A percentile compares a stretch with the other conserved stretches of the same genome.
phyloP scores from a whole-genome alignment of 2,797 vertebrate species.

The Hydrolagus colliei region DNA sequence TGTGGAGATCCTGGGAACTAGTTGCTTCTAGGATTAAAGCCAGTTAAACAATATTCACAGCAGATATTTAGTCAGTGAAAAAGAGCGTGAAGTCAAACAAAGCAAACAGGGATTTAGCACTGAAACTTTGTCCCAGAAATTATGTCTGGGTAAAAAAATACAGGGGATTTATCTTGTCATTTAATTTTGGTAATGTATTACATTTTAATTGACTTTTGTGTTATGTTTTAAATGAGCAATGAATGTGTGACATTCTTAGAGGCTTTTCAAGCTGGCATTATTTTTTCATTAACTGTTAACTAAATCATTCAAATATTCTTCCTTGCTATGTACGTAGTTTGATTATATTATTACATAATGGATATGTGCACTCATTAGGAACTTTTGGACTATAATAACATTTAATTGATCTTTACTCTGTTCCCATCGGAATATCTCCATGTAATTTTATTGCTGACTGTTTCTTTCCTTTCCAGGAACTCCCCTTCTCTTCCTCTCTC shows the following conservation, averaged over 20 bases:
- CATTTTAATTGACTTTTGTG: not conserved
- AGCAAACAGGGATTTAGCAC: constrained; percentile 11
- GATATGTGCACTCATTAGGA: not conserved
- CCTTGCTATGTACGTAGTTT: not conserved
- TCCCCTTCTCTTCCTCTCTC: not conserved
- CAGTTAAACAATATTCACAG: constrained; percentile 22
- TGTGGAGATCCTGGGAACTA: constrained; percentile 25
- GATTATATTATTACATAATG: not conserved
- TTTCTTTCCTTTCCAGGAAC: not conserved
- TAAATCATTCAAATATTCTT: not conserved
- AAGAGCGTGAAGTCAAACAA: constrained; percentile 9
- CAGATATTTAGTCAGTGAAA: constrained; percentile 8
- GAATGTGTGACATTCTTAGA: not conserved
- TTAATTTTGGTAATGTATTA: not conserved
- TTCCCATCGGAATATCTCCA: not conserved
- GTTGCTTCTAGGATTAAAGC: constrained; percentile 15
- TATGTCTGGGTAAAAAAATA: constrained; percentile 13
- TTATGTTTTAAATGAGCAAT: not conserved
- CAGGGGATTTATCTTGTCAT: constrained; percentile 2
- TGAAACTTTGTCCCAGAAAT: constrained; percentile 9
- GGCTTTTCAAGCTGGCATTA: not conserved
- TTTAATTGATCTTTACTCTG: not conserved
- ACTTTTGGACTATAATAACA: not conserved
- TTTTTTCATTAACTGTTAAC: not conserved
- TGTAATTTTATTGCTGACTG: not conserved